phyloP scores from a whole-genome alignment of 2,113 vertebrate species.

The Piaya cayana region DNA sequence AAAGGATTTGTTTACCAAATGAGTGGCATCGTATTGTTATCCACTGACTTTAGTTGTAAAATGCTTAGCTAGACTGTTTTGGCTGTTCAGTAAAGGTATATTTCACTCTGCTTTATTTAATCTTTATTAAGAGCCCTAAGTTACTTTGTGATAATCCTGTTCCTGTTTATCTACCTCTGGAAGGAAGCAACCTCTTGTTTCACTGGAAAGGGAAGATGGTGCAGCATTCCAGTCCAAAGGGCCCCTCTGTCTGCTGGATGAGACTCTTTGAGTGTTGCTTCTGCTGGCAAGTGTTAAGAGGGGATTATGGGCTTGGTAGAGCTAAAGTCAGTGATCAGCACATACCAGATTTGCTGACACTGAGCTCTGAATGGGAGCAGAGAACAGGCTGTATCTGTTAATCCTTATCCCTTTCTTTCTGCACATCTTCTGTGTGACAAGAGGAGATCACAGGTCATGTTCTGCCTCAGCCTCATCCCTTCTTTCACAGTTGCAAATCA shows the following conservation, averaged over 20 bases:
- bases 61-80: rapidly evolving
- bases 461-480: background rate
- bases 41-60: background rate
- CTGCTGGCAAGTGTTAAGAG: background rate
- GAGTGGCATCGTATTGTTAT: background rate
- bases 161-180: rapidly evolving
- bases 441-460: background rate
- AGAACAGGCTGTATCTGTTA: background rate
- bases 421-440: background rate
- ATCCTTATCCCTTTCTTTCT: slow-evolving; percentile 21
- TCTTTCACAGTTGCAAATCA: background rate
- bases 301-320: background rate
- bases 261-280: rapidly evolving
- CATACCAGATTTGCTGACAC: rapidly evolving
- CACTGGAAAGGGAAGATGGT: background rate
- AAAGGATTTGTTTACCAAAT: background rate
- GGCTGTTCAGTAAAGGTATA: background rate
- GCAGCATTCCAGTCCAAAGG: background rate
- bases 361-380: background rate
- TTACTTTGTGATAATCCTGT: background rate
- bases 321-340: background rate
- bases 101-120: background rate
- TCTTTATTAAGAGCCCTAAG: background rate
- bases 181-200: background rate
- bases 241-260: background rate